Base-by-base conservation (phyloP, 30 jellyfish, hydroid and myxozoan species). In the Catostylus mosaicus region DNA sequence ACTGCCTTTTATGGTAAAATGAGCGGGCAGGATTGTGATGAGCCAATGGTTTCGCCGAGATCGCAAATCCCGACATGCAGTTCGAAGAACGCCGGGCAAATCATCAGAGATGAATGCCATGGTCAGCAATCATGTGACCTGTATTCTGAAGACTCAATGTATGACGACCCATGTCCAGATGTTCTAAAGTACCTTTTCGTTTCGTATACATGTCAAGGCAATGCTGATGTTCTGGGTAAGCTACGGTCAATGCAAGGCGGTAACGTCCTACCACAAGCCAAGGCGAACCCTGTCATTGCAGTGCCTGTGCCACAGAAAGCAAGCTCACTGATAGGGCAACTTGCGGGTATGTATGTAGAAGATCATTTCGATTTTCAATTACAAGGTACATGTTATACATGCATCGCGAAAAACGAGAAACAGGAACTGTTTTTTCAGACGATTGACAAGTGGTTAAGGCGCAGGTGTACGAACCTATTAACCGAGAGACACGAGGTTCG, bases 71-170 rank as follows among this genome's bases (percentile, higher is more conserved):
- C 99, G 45, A 94, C 99, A 48, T 94, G 99, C 84, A 82, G 85
- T 43, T 82, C 99, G 34, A 77, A 73, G 66, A 73, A 94, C 40
- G 97, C 99, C 6, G 97, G 89, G 30, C 74, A 72, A 26, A 61
- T 94, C 32, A 71, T 94, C 18, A 50, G 97, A 60, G 96, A 88
- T 30, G 89, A 94, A 30, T 94, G 99, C 37, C 99, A 94, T 52
- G 97, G 97, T 2, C 99, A 94, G 71, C 99, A 94, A 86, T 94
- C 99, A 56, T 94, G 99, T 74, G 99, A 94, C 76, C 63, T 94
- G 51, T 94, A 94, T 75, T 96, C 96, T 2, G 99, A 94, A 63
- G 99, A 94, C 62, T 74, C 90, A 30, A 77, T 94, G 51, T 94
- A 94, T 57, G 87, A 94, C 56, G 48, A 94, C 68, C 99, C 99